These are phyloP conservation scores for Leptinotarsa rubiginosa DNA, from an alignment of 2,888 invertebrate species.

Conservation along the genomic window DNA sequence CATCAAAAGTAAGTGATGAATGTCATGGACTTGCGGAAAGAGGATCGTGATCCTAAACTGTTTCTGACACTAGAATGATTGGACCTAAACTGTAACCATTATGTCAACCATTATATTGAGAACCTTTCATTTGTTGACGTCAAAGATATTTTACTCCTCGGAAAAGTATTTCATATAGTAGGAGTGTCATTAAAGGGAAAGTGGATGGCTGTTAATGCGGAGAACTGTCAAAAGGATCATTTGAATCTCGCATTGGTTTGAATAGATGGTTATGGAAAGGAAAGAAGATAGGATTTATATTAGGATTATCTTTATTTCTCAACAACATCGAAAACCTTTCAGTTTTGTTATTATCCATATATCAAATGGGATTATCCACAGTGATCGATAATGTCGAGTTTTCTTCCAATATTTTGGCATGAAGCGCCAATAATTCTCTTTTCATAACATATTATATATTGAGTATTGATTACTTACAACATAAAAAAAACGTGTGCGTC, in stretches of 20 bases:
- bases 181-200: neutral
- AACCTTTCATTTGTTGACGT: conserved; percentile 10
- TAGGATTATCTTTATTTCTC: neutral
- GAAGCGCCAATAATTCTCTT: too few relatives aligned
- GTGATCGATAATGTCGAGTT: too few relatives aligned
- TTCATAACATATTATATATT: too few relatives aligned
- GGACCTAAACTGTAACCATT: conserved; percentile 10
- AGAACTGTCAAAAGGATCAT: conserved; percentile 5
- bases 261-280: neutral
- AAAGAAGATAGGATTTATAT: neutral
- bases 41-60: neutral
- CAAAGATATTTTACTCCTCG: neutral
- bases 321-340: conserved; percentile 4
- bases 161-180: neutral
- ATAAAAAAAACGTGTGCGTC: too few relatives aligned
- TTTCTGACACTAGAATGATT: conserved; percentile 5
- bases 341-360: neutral
- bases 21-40: neutral
- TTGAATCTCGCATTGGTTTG: neutral
- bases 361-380: too few relatives aligned
- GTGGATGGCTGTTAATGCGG: neutral
- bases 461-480: too few relatives aligned
- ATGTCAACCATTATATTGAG: conserved; percentile 9
- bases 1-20: conserved; percentile 10
- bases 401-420: too few relatives aligned